phyloP scores from a whole-genome alignment of 1,140 invertebrate species.

The Dinoponera quadriceps region DNA sequence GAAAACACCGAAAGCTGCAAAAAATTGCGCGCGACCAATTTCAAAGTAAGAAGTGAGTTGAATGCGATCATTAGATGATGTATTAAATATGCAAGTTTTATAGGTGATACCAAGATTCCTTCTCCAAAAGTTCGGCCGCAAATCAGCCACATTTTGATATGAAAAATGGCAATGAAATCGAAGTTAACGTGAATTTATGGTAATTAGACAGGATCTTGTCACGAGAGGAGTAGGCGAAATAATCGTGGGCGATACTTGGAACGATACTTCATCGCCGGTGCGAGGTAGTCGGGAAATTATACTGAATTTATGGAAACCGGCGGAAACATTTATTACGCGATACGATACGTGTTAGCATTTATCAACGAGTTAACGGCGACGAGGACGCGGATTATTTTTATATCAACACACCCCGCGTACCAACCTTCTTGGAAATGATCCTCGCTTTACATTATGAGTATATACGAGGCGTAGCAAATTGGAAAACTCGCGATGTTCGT shows the following conservation, averaged over 20 bases:
- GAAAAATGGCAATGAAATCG: background rate
- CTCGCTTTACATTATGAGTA: constrained; percentile 15
- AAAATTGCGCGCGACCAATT: background rate
- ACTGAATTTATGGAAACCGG: constrained; percentile 19
- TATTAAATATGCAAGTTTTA: background rate
- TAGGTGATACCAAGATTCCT: background rate
- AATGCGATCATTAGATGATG: background rate
- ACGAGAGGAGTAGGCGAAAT: background rate
- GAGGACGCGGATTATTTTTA: constrained; percentile 2
- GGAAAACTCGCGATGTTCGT: constrained; percentile 47
- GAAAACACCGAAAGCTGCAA: background rate
- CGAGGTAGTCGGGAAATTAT: constrained; percentile 20
- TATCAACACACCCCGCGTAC: constrained; percentile 16
- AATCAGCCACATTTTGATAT: background rate
- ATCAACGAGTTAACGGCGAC: constrained; percentile 18
- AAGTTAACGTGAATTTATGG: constrained; percentile 19
- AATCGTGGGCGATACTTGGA: constrained; percentile 15
- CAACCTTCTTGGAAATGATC: constrained; percentile 15
- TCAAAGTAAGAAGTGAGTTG: constrained; percentile 1
- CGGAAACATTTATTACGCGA: constrained; percentile 38
- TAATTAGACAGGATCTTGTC: constrained; percentile 5
- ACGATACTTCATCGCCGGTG: constrained; percentile 17
- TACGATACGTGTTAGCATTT: constrained; percentile 44
- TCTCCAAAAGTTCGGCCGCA: background rate
- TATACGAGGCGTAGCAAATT: constrained; percentile 13